Percentiles rank a stretch among this genome's conserved stretches.
These are phyloP conservation scores for Schizothorax lantsangensis DNA, from an alignment of 2,797 vertebrate genomes.

Conservation along the genomic window DNA sequence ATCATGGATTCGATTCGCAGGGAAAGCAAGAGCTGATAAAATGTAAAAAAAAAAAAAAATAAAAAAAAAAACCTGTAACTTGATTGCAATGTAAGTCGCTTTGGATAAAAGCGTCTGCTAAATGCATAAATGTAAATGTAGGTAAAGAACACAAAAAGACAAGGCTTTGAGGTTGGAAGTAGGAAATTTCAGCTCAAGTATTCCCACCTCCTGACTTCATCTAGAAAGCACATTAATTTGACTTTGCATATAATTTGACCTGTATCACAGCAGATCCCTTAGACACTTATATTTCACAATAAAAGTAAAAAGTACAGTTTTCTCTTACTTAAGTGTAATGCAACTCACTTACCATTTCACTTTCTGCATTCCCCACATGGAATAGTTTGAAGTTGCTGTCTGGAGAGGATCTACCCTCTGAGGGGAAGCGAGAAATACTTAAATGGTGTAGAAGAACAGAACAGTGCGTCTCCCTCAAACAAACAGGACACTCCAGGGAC, in stretches of 20 bases:
- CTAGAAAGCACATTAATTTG: neutral
- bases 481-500: conserved; percentile 50
- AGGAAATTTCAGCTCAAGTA: neutral
- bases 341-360: conserved; percentile 23
- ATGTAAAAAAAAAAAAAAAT: too few relatives aligned
- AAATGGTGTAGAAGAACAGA: conserved; percentile 23
- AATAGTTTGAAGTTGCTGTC: neutral
- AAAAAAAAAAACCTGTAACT: too few relatives aligned
- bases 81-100: too few relatives aligned
- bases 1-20: too few relatives aligned
- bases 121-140: too few relatives aligned
- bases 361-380: neutral
- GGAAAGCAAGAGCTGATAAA: too few relatives aligned
- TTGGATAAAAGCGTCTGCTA: too few relatives aligned
- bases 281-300: neutral
- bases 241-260: neutral
- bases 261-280: neutral
- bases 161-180: neutral
- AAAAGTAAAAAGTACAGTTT: neutral
- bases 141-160: neutral
- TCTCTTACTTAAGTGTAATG: neutral
- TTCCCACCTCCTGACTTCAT: neutral
- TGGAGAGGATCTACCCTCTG: neutral
- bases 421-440: neutral
- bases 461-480: conserved; percentile 25